Evolutionary conservation across 1,140 invertebrate species (phyloP).

Genomic region (Agrilus planipennis): DNA sequence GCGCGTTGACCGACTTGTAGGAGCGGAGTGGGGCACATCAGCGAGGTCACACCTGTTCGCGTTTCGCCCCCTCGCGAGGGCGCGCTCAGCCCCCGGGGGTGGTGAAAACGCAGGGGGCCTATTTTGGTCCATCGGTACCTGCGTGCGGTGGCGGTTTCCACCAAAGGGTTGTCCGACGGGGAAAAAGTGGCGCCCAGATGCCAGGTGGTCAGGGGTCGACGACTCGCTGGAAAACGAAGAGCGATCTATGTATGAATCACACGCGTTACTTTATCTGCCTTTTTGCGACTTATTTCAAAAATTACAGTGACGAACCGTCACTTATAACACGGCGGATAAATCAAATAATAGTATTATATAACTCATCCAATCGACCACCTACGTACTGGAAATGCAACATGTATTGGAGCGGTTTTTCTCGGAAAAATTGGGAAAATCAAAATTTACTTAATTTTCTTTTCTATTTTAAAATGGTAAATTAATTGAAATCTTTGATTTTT

Average conservation of each 20-base stretch:
- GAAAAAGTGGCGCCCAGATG: conserved; percentile 10
- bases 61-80: conserved; percentile 22
- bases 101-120: conserved; percentile 4
- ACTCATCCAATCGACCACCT: no score
- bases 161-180: not conserved
- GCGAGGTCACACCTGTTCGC: conserved; percentile 28
- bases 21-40: conserved; percentile 7
- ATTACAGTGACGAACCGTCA: not conserved
- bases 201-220: conserved; percentile 22
- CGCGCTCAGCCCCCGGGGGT: conserved; percentile 1
- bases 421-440: no score
- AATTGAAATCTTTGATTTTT: no score
- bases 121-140: conserved; percentile 8
- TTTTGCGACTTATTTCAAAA: conserved; percentile 1
- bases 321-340: no score
- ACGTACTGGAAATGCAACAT: no score
- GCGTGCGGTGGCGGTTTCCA: not conserved
- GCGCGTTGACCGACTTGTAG: conserved; percentile 27
- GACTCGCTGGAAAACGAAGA: conserved; percentile 15
- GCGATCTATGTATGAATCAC: conserved; percentile 17
- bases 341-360: no score
- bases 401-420: no score
- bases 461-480: no score
- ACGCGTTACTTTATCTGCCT: conserved; percentile 7
- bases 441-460: no score